Evolutionary conservation across 2,888 invertebrate species (phyloP).

Genomic region (Pristionchus japonicus): DNA sequence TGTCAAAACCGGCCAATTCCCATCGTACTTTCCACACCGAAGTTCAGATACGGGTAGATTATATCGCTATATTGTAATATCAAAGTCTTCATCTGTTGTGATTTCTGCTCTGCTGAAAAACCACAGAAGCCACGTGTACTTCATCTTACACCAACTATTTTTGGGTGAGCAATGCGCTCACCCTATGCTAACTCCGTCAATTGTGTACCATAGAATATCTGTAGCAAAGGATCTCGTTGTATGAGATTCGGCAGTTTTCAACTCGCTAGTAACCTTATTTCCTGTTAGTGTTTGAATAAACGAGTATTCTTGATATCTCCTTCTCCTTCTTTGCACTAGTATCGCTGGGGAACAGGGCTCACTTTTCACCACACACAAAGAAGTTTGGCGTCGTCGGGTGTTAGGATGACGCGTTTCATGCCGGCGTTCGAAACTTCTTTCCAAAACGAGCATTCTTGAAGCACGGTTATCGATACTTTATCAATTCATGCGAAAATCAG

Average conservation of each 20-base stretch:
- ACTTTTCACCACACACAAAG: no score
- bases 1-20: background rate
- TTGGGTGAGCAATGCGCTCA: background rate
- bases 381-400: no score
- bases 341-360: no score
- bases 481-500: background rate
- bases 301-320: background rate
- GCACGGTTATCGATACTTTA: background rate
- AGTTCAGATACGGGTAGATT: background rate
- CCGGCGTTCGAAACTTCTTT: no score
- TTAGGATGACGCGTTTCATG: no score
- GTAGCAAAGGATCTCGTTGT: background rate
- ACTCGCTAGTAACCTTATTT: background rate
- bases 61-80: background rate
- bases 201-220: background rate
- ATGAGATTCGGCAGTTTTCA: background rate
- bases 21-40: background rate
- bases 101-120: background rate
- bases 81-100: slow-evolving; percentile 6
- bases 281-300: slow-evolving; percentile 17
- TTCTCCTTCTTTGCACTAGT: no score
- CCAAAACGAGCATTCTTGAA: slow-evolving; percentile 29
- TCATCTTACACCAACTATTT: background rate
- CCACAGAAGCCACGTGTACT: background rate
- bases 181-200: background rate